phyloP scores from a whole-genome alignment of 2,113 vertebrate species.

The Coptodon rendalli region DNA sequence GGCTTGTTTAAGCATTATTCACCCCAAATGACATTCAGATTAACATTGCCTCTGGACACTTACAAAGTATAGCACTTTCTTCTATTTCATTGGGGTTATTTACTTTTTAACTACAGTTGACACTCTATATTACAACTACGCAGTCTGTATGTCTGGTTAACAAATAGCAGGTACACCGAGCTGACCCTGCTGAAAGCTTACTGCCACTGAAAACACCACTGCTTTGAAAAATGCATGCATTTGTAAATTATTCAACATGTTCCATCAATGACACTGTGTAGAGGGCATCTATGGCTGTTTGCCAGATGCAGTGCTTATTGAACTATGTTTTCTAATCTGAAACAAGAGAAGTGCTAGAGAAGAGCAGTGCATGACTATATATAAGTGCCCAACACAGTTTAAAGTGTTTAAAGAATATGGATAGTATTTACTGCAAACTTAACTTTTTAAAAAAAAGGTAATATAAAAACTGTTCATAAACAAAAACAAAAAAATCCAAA shows the following conservation, averaged over 20 bases:
- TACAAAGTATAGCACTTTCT: neutral
- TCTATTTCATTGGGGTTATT: neutral
- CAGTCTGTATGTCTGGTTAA: neutral
- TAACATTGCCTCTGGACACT: neutral
- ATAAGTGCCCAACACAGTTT: neutral
- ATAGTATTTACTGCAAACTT: neutral
- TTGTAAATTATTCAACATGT: conserved; percentile 31
- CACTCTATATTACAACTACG: neutral
- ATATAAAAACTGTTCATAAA: neutral
- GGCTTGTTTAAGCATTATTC: neutral
- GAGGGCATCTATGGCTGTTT: neutral
- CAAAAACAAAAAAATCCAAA: conserved; percentile 10
- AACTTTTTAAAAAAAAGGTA: neutral
- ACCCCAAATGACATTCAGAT: neutral
- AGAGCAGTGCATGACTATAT: neutral
- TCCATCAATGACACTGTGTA: neutral
- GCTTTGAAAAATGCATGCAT: conserved; percentile 13
- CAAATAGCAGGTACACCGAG: neutral
- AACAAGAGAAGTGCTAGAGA: neutral
- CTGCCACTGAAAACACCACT: neutral
- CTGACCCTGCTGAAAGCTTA: neutral
- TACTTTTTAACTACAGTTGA: neutral
- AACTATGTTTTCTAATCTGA: neutral
- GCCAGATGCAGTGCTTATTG: neutral
- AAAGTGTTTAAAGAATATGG: neutral